phyloP scores from a whole-genome alignment of 2,113 vertebrate genomes.

The Anser cygnoides region DNA sequence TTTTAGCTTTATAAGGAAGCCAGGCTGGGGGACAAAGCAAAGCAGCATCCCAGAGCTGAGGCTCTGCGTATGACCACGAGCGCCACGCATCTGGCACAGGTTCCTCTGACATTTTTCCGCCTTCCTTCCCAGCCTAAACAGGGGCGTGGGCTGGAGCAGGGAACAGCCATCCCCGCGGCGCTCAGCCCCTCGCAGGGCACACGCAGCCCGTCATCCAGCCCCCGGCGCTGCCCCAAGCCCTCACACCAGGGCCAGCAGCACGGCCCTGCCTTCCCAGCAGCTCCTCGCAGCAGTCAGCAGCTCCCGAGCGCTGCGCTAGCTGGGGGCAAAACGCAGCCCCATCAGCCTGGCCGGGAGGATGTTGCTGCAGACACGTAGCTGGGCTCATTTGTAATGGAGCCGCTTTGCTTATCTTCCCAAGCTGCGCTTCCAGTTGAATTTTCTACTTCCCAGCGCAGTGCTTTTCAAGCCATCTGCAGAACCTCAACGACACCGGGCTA shows the following conservation, averaged over 20 bases:
- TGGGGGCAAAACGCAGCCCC: background rate
- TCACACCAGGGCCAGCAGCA: background rate
- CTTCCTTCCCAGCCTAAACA: background rate
- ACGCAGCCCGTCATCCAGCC: background rate
- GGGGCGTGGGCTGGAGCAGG: background rate
- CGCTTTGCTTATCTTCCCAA: background rate
- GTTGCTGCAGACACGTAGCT: fast-evolving
- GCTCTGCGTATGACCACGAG: background rate
- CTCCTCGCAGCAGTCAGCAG: fast-evolving
- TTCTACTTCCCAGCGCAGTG: background rate
- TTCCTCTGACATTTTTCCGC: background rate
- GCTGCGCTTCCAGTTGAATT: background rate
- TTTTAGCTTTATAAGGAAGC: conserved; percentile 52
- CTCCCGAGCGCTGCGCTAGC: fast-evolving
- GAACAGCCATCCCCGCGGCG: fast-evolving
- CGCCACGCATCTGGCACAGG: background rate
- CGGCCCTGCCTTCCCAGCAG: background rate
- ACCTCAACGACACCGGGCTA: background rate
- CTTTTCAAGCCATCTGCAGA: background rate
- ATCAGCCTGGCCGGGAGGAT: background rate
- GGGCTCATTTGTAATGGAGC: background rate
- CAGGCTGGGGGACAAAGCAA: fast-evolving
- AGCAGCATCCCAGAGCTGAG: background rate
- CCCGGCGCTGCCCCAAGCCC: background rate
- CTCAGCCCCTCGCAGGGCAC: background rate